Evolutionary conservation across 2,797 vertebrate species (phyloP).

Genomic region (Delichon dasypus): DNA sequence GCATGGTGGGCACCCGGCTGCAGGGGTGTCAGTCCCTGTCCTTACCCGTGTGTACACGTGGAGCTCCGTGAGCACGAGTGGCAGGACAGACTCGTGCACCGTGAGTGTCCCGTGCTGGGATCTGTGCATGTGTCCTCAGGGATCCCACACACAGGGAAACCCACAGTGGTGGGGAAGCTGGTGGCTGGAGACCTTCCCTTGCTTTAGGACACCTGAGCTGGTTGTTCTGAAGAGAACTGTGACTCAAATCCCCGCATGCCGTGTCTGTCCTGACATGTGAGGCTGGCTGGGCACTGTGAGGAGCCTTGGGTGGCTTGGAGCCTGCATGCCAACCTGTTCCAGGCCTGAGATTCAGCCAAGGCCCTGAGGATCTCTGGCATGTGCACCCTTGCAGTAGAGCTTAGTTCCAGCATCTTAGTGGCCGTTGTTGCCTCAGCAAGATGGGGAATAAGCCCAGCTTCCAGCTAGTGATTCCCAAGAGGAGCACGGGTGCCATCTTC

Average conservation of each 20-base stretch:
- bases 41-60: accelerated
- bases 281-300: conserved; percentile 9
- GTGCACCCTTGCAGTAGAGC: conserved; percentile 17
- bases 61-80: neutral
- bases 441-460: conserved; percentile 34
- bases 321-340: conserved; percentile 33
- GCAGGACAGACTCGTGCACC: neutral
- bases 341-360: conserved; percentile 6
- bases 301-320: conserved; percentile 18
- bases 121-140: neutral
- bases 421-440: conserved; percentile 20
- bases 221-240: neutral
- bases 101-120: neutral
- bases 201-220: neutral
- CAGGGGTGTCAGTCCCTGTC: neutral
- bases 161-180: neutral
- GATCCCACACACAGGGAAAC: neutral
- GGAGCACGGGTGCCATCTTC: conserved; percentile 55
- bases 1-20: neutral
- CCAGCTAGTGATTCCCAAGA: conserved; percentile 43
- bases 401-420: conserved; percentile 43
- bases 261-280: neutral
- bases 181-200: neutral
- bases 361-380: conserved; percentile 46
- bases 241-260: neutral